These are phyloP conservation scores for Pyrochroa serraticornis DNA, from an alignment of 2,888 invertebrate genomes.

Conservation along the genomic window DNA sequence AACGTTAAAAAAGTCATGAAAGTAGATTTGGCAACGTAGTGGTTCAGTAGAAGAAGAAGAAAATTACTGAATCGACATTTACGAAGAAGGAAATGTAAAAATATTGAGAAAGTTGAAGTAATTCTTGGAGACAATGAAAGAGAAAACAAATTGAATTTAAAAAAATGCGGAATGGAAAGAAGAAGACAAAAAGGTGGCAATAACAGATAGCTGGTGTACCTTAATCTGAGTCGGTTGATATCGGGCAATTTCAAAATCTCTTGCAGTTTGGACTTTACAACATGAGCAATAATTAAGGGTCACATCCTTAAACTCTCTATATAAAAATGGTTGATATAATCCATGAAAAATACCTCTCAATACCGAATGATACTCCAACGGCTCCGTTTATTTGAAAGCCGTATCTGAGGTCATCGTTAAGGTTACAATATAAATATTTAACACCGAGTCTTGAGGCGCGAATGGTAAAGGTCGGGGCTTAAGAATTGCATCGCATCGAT, in stretches of 20 bases:
- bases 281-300: slow-evolving; percentile 3
- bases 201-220: not conserved
- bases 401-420: slow-evolving; percentile 23
- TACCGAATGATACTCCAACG: slow-evolving; percentile 17
- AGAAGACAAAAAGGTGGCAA: not conserved
- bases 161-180: not conserved
- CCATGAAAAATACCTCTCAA: slow-evolving; percentile 8
- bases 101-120: too few relatives aligned
- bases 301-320: not conserved
- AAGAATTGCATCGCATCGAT: too few relatives aligned
- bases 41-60: too few relatives aligned
- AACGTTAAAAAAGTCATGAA: too few relatives aligned
- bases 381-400: slow-evolving; percentile 17
- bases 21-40: too few relatives aligned
- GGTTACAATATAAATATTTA: slow-evolving; percentile 26
- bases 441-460: slow-evolving; percentile 21
- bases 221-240: too few relatives aligned
- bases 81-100: too few relatives aligned
- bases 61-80: too few relatives aligned
- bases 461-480: slow-evolving; percentile 8
- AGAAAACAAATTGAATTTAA: too few relatives aligned
- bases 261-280: not conserved
- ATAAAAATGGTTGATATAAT: not conserved
- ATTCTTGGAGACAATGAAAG: too few relatives aligned
- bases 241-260: not conserved